Evolutionary conservation across 2,797 vertebrate genomes (phyloP).

Genomic region (Oceanodroma leucorhoa): DNA sequence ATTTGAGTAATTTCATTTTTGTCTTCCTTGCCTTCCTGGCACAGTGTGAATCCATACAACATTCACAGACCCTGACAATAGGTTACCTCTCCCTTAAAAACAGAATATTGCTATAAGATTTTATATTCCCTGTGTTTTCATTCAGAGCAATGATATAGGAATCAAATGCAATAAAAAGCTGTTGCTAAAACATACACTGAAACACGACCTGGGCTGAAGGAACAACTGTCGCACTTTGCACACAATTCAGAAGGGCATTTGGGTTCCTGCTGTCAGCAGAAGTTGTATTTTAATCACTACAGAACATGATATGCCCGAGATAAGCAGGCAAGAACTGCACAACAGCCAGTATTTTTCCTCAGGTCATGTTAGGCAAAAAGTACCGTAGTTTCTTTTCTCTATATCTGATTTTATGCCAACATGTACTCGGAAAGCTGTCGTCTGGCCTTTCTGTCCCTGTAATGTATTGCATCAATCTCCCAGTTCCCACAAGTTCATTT

Average conservation of each 20-base stretch:
- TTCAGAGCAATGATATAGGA: background rate
- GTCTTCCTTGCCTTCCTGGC: background rate
- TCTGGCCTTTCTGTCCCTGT: background rate
- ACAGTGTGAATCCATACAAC: background rate
- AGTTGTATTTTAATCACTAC: constrained; percentile 41
- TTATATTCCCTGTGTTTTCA: background rate
- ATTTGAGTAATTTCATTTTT: background rate
- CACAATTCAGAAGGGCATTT: constrained; percentile 23
- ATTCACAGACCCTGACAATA: background rate
- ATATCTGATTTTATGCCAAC: constrained; percentile 24
- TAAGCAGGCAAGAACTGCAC: background rate
- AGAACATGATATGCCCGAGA: constrained; percentile 1
- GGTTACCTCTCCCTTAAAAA: background rate
- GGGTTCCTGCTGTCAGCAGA: constrained; percentile 15
- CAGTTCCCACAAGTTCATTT: constrained; percentile 9
- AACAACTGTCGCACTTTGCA: constrained; percentile 19
- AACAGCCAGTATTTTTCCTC: constrained; percentile 28
- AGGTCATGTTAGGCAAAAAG: constrained; percentile 17
- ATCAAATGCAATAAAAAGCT: background rate
- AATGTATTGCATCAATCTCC: constrained; percentile 8
- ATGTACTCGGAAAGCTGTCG: background rate
- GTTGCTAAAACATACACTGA: background rate
- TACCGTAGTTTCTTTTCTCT: background rate
- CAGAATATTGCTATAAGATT: background rate
- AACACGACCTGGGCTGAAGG: background rate